Evolutionary conservation across 2,113 vertebrate genomes (phyloP), one percentile per base, ranked within the genome.

Genomic region (Corythaixoides concolor): DNA sequence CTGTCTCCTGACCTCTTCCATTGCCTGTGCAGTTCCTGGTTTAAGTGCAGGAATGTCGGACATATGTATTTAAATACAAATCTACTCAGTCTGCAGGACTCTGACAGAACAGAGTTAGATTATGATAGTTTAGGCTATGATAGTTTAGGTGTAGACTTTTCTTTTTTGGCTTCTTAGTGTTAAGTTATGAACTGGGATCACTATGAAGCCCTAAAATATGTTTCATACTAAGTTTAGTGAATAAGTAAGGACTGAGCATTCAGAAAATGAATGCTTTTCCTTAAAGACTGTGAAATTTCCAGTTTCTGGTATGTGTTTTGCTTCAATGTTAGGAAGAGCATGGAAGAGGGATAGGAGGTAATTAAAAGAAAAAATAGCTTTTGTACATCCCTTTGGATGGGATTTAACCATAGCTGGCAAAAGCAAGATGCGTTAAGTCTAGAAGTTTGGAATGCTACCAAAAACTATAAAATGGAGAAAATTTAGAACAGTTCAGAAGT

Each of bases 191-290:
- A n/a, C 45, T 69, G 50, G 88, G n/a, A 95, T 91, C 50, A n/a
- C 50, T 59, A 28, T 58, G 82, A 52, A 90, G 59, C 41, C n/a
- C 52, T 84, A 55, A 85, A 92, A 83, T 94, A 69, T 9, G 1
- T 67, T 82, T 89, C 20, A 4, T 90, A 33, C 56, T 79, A 89
- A 83, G 15, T 91, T 93, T 82, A 93, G 77, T 85, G 85, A 88
- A 59, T 76, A 85, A 93, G 16, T 72, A 77, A 75, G 74, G 58
- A 76, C 66, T 85, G 20, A 94, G 21, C 67, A 63, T 85, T 79
- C 77, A 67, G 62, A 95, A 94, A 80, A 95, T 90, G 23, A 96
- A 52, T 88, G 30, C 60, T 85, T 94, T 89, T 68, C 75, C 30
- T 95, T 73, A 82, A 9, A 27, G 9, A 4, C 28, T 35, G 22